phyloP scores from a whole-genome alignment of 1,140 invertebrate species.

The Drosophila sulfurigaster region DNA sequence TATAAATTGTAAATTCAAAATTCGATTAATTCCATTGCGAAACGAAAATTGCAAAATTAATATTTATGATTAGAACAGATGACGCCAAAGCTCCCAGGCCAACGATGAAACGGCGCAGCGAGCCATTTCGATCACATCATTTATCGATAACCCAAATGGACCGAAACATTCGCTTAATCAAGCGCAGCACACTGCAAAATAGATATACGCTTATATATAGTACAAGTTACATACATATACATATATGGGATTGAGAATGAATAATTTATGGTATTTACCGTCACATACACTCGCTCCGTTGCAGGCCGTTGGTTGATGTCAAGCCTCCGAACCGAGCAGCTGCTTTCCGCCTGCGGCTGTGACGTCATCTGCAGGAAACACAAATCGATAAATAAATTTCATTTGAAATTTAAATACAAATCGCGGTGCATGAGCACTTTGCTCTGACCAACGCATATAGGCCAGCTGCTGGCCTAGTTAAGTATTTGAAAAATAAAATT shows the following conservation, averaged over 20 bases:
- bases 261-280: slow-evolving; percentile 57
- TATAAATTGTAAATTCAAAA: slow-evolving; percentile 51
- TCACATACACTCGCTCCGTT: slow-evolving; percentile 29
- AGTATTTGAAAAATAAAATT: slow-evolving; percentile 26
- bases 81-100: slow-evolving; percentile 50
- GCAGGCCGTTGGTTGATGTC: slow-evolving; percentile 18
- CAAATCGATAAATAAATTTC: slow-evolving; percentile 30
- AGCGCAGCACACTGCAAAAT: slow-evolving; percentile 47
- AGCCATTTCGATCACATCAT: slow-evolving; percentile 18
- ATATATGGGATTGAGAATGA: slow-evolving; percentile 30
- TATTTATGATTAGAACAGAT: slow-evolving; percentile 81
- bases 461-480: slow-evolving; percentile 18
- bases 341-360: slow-evolving; percentile 50
- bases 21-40: slow-evolving; percentile 69
- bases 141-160: slow-evolving; percentile 29
- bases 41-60: slow-evolving; percentile 66
- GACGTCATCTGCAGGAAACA: slow-evolving; percentile 65
- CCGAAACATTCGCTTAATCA: slow-evolving; percentile 15
- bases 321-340: slow-evolving; percentile 46
- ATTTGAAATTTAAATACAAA: slow-evolving; percentile 8
- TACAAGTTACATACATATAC: slow-evolving; percentile 5
- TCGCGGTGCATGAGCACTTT: slow-evolving; percentile 2
- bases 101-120: slow-evolving; percentile 12
- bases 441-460: not conserved
- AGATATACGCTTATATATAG: slow-evolving; percentile 15